These are phyloP conservation scores for Euproctis similis DNA, from an alignment of 2,888 invertebrate genomes.

Conservation along the genomic window DNA sequence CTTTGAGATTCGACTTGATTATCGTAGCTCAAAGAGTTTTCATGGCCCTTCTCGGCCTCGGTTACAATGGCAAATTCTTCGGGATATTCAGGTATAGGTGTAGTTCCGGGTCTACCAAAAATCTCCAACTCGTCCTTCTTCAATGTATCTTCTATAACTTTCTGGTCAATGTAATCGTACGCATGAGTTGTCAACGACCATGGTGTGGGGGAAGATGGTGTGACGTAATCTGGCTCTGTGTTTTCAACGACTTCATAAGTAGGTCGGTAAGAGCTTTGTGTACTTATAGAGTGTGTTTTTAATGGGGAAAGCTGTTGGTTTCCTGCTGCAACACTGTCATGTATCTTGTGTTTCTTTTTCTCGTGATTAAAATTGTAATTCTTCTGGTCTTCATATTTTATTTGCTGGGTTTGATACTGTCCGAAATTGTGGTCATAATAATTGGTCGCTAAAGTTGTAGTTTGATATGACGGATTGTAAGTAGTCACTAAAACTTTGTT, in stretches of 20 bases:
- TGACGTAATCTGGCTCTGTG: conserved; percentile 45
- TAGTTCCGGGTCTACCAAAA: conserved; percentile 41
- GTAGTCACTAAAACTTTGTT: conserved; percentile 56
- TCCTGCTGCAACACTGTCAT: conserved; percentile 52
- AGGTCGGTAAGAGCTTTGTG: conserved; percentile 33
- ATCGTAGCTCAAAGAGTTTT: conserved; percentile 60
- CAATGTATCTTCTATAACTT: conserved; percentile 40
- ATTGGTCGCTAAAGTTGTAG: conserved; percentile 38
- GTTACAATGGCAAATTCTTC: conserved; percentile 64
- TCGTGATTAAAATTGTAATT: conserved; percentile 39
- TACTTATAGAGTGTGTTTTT: conserved; percentile 30
- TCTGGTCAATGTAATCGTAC: conserved; percentile 36
- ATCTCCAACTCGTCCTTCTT: conserved; percentile 37
- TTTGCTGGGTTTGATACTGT: conserved; percentile 49
- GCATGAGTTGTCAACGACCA: conserved; percentile 53
- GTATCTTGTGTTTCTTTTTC: conserved; percentile 47
- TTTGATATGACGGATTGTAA: conserved; percentile 52
- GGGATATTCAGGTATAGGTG: conserved; percentile 41
- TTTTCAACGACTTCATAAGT: conserved; percentile 67
- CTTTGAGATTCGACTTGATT: conserved; percentile 61
- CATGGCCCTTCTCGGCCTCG: conserved; percentile 57
- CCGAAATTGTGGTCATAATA: conserved; percentile 45
- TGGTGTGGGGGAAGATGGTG: conserved; percentile 46
- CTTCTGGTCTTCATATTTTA: conserved; percentile 44
- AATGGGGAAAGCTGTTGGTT: conserved; percentile 49